Conservation (phyloP, 2,113 vertebrate genomes). For the Chitala chitala region DNA sequence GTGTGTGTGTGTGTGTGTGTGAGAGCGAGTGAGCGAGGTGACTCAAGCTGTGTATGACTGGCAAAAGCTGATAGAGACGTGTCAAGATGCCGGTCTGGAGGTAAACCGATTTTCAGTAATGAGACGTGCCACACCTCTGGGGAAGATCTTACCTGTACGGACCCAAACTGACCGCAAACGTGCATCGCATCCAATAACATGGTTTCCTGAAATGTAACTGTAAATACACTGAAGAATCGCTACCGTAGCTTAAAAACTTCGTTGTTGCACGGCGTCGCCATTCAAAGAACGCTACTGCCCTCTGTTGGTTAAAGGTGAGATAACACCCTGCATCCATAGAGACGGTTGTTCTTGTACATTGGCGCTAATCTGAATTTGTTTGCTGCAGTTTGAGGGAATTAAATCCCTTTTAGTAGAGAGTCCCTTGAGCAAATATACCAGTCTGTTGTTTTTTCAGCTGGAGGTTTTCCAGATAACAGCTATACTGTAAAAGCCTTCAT, state of each 20-base stretch:
- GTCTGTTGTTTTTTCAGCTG: slow-evolving; percentile 3
- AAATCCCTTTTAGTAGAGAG: slow-evolving; percentile 9
- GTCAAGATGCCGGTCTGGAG: neutral
- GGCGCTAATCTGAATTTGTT: slow-evolving; percentile 15
- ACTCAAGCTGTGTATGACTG: no score
- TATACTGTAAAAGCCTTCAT: neutral
- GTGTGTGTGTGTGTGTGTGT: no score
- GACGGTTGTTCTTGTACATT: neutral
- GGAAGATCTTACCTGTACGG: neutral
- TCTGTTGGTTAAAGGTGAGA: slow-evolving; percentile 41
- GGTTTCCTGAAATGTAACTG: slow-evolving; percentile 2
- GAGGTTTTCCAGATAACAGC: neutral
- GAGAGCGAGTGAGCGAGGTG: no score
- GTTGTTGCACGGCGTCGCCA: neutral
- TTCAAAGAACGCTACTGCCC: slow-evolving; percentile 56
- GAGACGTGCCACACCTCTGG: neutral
- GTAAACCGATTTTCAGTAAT: neutral
- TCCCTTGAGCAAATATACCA: neutral
- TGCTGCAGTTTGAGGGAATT: slow-evolving; percentile 3
- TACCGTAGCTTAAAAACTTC: no score
- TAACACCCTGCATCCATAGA: slow-evolving; percentile 29
- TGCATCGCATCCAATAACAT: no score
- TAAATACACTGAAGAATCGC: neutral
- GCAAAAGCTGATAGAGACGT: no score
- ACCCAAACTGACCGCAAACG: no score